These are phyloP conservation scores for Leptinotarsa lineolata DNA, from an alignment of 1,140 invertebrate genomes.

Conservation along the genomic window DNA sequence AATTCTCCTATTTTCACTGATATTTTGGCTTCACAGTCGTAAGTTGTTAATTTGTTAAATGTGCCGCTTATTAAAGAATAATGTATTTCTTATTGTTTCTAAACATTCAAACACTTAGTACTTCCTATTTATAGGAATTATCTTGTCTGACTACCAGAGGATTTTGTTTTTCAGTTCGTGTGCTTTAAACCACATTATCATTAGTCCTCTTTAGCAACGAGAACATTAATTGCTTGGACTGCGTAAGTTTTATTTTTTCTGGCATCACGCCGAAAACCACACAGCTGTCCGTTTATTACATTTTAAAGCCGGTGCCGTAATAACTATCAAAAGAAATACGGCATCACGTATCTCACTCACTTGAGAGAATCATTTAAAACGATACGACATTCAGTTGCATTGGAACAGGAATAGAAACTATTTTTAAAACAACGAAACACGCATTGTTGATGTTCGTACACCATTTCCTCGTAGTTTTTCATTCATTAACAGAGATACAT, in stretches of 20 bases:
- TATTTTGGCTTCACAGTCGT: no score
- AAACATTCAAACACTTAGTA: no score
- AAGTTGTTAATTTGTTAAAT: no score
- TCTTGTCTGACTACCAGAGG: no score
- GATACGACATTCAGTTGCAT: background rate
- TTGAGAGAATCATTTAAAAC: background rate
- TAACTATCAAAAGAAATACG: background rate
- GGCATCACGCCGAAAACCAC: background rate
- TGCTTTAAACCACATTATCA: no score
- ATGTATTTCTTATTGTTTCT: no score
- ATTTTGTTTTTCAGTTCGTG: no score
- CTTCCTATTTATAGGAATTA: no score
- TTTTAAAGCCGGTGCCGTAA: background rate
- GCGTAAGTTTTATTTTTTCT: background rate
- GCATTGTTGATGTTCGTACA: background rate
- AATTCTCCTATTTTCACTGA: no score
- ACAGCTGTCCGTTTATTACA: background rate
- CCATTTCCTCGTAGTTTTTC: background rate
- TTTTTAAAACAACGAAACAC: slow-evolving; percentile 3
- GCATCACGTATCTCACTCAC: background rate
- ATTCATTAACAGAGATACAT: slow-evolving; percentile 6
- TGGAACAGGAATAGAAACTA: background rate
- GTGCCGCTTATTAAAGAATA: no score
- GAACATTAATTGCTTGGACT: background rate
- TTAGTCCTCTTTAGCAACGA: no score